A percentile compares a stretch with the other conserved stretches of the same genome.
phyloP scores from a whole-genome alignment of 1,140 invertebrate species.

The Metopolophium dirhodum region DNA sequence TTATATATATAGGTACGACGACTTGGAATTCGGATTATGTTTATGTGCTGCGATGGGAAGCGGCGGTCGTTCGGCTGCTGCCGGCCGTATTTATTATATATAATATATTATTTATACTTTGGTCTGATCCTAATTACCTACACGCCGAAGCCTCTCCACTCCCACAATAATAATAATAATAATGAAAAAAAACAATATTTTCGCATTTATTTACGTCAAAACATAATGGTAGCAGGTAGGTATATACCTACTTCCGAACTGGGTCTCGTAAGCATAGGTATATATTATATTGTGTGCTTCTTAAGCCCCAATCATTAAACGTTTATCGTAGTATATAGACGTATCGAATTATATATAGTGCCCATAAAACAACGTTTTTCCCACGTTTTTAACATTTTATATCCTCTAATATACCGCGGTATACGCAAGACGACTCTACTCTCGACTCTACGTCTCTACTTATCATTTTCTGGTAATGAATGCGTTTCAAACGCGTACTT shows the following conservation, averaged over 20 bases:
- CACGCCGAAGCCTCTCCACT: not conserved
- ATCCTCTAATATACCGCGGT: not conserved
- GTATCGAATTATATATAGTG: not conserved
- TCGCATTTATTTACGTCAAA: constrained; percentile 39
- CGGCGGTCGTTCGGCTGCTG: not conserved
- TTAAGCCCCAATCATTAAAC: not conserved
- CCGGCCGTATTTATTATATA: not conserved
- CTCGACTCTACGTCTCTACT: not conserved
- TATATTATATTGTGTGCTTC: not conserved
- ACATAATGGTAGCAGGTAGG: not conserved
- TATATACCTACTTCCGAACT: not conserved
- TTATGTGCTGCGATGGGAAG: too few species aligned
- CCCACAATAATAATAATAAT: constrained; percentile 6
- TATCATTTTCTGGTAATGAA: not conserved
- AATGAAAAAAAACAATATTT: not conserved
- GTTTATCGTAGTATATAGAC: not conserved
- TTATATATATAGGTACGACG: not conserved
- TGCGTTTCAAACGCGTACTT: not conserved
- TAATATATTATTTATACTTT: not conserved
- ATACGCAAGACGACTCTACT: not conserved
- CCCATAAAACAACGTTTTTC: not conserved
- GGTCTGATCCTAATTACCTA: constrained; percentile 20
- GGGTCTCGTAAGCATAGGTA: not conserved
- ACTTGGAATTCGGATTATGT: constrained; percentile 37
- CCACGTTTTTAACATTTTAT: constrained; percentile 19